Evolutionary conservation across 2,113 vertebrate species (phyloP).

Genomic region (Dicerorhinus sumatrensis): DNA sequence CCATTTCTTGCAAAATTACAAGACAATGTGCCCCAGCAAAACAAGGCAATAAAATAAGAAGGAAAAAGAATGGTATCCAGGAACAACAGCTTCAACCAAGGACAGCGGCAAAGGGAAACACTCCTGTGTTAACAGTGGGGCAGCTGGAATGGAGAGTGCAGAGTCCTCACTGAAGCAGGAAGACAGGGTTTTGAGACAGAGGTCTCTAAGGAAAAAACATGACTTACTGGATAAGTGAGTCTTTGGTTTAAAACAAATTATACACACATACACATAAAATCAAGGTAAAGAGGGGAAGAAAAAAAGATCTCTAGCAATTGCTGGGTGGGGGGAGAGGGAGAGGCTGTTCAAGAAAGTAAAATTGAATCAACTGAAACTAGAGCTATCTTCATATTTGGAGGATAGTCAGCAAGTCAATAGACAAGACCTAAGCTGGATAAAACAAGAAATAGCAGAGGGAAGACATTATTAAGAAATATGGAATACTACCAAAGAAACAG

Average conservation of each 20-base stretch:
- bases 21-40: not conserved
- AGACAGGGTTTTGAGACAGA: not conserved
- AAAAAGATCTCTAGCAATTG: not conserved
- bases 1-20: not conserved
- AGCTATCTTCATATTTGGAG: not conserved
- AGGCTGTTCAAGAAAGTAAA: not conserved
- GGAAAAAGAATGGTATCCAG: not conserved
- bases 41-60: not conserved
- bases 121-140: not conserved
- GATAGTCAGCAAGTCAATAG: not conserved
- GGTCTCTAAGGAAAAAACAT: not conserved
- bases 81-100: not conserved
- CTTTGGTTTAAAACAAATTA: not conserved
- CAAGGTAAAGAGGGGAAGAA: not conserved
- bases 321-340: not conserved
- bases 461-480: not conserved
- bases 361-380: not conserved
- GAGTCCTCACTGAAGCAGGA: not conserved
- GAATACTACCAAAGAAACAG: constrained; percentile 1
- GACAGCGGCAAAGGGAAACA: not conserved
- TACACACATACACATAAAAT: not conserved
- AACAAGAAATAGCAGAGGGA: not conserved
- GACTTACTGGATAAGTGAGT: constrained; percentile 85
- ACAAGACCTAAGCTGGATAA: not conserved
- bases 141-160: not conserved